Evolutionary conservation across 2,888 invertebrate genomes (phyloP), one percentile per base, ranked within the genome.

Genomic region (Melanotus villosus): DNA sequence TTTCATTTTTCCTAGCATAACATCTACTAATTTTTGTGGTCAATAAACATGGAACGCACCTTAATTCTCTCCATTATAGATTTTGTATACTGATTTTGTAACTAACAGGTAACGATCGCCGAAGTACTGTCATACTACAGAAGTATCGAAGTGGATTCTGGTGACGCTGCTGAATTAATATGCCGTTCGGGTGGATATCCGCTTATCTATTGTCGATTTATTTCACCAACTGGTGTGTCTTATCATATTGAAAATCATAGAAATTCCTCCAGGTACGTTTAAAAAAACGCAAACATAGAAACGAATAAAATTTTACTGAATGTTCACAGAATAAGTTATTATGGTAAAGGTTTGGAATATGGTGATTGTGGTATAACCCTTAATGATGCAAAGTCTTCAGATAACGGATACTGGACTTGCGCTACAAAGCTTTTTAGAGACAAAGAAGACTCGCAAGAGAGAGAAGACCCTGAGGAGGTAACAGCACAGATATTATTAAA

Each of bases 311-410:
- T n/a, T n/a, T n/a, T n/a, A n/a, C n/a, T n/a, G n/a, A n/a, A n/a
- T n/a, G 12, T 18, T 41, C 7, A 26, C 14, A 56, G 56, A 4
- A 56, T 56, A 36, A 56, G 36, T 18, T 56, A 56, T n/a, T 50
- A 59, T 16, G 74, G 74, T 6, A 21, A 21, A 14, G 74, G 74
- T 14, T 60, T 73, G 12, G 71, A 66, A 38, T 68, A 66, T 32
- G 74, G 74, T 6, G 74, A 74, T 7, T 74, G 74, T 43, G 74
- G 73, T 6, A 65, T 74, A 36, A 30, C 30, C 41, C 66, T 74
- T 2, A n/a, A 10, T 4, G 60, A 63, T 12, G 62, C 62, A 5
- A 10, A 36, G 2, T 0, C 1, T 5, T 6, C 19, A 0, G 59
- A 73, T n/a, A 32, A 16, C 4, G 74, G 74, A 9, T 14, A 1